Percentiles rank a stretch among this genome's conserved stretches.
Evolutionary conservation across 2,797 vertebrate genomes (phyloP).

Genomic region (Neopelma chrysocephalum): DNA sequence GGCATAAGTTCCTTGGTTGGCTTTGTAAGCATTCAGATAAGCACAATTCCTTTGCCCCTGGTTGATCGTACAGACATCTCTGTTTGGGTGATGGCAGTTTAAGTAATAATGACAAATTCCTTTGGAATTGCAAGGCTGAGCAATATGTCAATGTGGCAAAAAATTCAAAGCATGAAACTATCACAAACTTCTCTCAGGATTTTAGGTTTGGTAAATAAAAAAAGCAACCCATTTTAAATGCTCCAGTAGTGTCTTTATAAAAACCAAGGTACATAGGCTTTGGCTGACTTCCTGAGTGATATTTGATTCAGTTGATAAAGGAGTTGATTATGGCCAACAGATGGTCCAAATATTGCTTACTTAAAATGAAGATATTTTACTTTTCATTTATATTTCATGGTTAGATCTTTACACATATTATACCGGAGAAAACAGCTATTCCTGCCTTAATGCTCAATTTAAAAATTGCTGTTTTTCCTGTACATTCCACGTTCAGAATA

Average conservation of each 20-base stretch:
- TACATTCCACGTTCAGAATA: not conserved
- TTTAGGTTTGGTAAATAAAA: not conserved
- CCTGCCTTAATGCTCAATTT: not conserved
- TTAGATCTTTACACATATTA: not conserved
- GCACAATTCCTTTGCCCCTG: constrained; percentile 35
- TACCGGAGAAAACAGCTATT: not conserved
- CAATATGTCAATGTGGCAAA: constrained; percentile 20
- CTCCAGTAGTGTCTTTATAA: not conserved
- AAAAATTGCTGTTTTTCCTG: not conserved
- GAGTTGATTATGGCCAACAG: not conserved
- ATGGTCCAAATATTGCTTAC: not conserved
- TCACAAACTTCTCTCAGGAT: not conserved
- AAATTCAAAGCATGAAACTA: not conserved
- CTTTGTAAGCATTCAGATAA: constrained; percentile 49
- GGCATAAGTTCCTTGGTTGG: constrained; percentile 1
- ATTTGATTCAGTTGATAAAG: not conserved
- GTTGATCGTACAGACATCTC: constrained; percentile 31
- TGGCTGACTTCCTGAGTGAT: not conserved
- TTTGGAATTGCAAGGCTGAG: constrained; percentile 23
- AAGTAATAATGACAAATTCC: not conserved
- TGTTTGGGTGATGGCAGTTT: not conserved
- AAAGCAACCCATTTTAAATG: not conserved
- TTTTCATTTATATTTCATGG: not conserved
- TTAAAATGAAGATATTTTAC: not conserved
- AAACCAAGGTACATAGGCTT: not conserved